Percentiles rank a stretch among this genome's conserved stretches.
Conservation (phyloP, 2,888 invertebrate species). For the Leucoma salicis region DNA sequence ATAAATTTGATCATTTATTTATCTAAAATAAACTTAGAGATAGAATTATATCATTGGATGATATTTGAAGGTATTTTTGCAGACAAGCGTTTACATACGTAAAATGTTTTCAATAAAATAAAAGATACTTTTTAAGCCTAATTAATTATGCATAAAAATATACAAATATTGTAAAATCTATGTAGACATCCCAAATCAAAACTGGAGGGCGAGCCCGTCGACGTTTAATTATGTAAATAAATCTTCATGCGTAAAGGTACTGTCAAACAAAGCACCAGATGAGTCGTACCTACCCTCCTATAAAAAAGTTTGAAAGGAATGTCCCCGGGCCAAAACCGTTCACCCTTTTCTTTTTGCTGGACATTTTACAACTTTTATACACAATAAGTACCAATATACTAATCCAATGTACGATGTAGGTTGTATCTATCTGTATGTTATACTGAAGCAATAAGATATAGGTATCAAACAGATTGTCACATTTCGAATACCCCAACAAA, state of each 20-base stretch:
- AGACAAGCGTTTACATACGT: no score
- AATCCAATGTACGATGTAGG: no score
- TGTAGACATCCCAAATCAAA: conserved; percentile 75
- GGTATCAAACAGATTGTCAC: no score
- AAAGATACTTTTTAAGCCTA: no score
- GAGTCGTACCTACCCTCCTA: conserved; percentile 55
- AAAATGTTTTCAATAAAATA: no score
- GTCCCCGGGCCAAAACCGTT: conserved; percentile 58
- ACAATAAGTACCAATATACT: conserved; percentile 5
- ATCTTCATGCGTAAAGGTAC: conserved; percentile 74
- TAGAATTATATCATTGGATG: no score
- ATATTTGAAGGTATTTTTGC: no score
- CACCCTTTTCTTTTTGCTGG: conserved; percentile 45
- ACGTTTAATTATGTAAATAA: conserved; percentile 80
- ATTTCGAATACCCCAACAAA: no score
- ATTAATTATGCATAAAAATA: conserved; percentile 68
- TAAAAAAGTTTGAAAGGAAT: conserved; percentile 65
- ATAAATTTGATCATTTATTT: conserved; percentile 12
- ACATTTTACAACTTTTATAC: conserved; percentile 25
- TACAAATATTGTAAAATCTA: conserved; percentile 61
- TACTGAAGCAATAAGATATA: no score
- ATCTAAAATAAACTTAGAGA: no score
- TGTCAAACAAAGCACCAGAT: conserved; percentile 74
- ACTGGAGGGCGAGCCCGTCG: conserved; percentile 52
- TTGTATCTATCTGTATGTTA: no score